Conservation (phyloP, 2,888 invertebrate species). For the Tachina lurida region DNA sequence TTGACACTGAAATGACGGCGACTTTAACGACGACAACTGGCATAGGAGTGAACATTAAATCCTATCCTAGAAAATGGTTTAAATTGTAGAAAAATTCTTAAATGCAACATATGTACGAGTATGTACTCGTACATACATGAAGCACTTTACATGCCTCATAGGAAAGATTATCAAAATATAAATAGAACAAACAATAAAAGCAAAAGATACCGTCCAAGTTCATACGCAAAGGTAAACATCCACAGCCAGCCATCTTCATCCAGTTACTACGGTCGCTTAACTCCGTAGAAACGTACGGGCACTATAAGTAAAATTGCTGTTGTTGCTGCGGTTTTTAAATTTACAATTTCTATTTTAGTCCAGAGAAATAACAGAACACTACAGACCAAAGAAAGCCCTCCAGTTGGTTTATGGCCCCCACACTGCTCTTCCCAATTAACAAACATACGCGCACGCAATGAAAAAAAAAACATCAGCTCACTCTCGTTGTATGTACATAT, state of each 20-base stretch:
- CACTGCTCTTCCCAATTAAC: constrained; percentile 10
- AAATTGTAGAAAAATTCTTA: too few species aligned
- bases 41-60: too few species aligned
- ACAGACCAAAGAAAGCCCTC: constrained; percentile 13
- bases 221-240: constrained; percentile 15
- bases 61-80: too few species aligned
- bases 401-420: constrained; percentile 43
- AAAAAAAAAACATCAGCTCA: background rate
- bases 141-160: constrained; percentile 11
- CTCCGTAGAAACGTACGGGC: constrained; percentile 6
- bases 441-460: background rate
- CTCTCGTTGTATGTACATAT: background rate
- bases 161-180: constrained; percentile 31
- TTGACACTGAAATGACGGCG: too few species aligned
- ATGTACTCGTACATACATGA: background rate
- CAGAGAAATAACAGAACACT: background rate
- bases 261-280: constrained; percentile 18
- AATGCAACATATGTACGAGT: too few species aligned
- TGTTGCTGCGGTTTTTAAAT: constrained; percentile 1
- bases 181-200: constrained; percentile 2
- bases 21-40: too few species aligned
- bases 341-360: constrained; percentile 42
- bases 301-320: constrained; percentile 2
- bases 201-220: constrained; percentile 15
- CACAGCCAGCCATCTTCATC: background rate